phyloP scores from a whole-genome alignment of 2,888 invertebrate genomes.

The Nomada fucata region DNA sequence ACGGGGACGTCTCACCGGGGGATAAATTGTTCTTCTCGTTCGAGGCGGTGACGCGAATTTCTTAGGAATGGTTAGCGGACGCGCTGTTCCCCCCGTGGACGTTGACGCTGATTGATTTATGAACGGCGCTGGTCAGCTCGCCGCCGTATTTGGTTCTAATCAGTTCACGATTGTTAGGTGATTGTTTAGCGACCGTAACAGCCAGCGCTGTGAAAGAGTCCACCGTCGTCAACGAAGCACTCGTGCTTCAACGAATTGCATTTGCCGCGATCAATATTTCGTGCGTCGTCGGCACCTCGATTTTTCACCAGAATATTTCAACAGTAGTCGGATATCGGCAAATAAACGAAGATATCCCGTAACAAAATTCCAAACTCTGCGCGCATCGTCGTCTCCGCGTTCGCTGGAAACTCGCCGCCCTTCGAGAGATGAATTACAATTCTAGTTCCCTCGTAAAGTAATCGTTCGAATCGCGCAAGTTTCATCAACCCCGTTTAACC shows the following conservation, averaged over 20 bases:
- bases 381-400: too few relatives aligned
- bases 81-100: conserved; percentile 31
- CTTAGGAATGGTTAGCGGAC: conserved; percentile 1
- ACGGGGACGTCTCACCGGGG: conserved; percentile 1
- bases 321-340: background rate
- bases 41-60: background rate
- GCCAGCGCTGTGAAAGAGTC: background rate
- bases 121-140: background rate
- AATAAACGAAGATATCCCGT: background rate
- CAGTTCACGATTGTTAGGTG: conserved; percentile 8
- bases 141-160: conserved; percentile 4
- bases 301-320: background rate
- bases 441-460: background rate
- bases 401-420: background rate
- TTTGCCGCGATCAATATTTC: too few relatives aligned
- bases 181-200: background rate
- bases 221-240: too few relatives aligned
- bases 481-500: background rate
- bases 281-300: too few relatives aligned
- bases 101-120: conserved; percentile 33
- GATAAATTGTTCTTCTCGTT: conserved; percentile 50
- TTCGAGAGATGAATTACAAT: background rate
- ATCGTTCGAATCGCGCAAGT: background rate
- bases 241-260: too few relatives aligned
- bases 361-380: background rate